Conservation (phyloP, 2,888 invertebrate species). For the Creontiades dilutus region DNA sequence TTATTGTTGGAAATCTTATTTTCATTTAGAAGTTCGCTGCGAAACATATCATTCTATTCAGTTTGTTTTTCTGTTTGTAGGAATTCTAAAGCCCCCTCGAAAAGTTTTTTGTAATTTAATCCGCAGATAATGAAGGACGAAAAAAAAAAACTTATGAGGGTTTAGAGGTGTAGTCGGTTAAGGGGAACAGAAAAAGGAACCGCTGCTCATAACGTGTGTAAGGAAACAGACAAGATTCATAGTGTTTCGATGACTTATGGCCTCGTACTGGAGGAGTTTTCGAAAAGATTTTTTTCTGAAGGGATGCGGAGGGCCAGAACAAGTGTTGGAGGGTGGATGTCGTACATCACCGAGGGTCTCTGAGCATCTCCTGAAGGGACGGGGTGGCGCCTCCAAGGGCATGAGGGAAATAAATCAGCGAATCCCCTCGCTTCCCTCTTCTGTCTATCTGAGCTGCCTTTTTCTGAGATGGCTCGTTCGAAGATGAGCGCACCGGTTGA, state of each 20-base stretch:
- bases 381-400: constrained; percentile 40
- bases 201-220: constrained; percentile 36
- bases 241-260: constrained; percentile 51
- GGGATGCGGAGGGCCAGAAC: constrained; percentile 13
- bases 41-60: too few species aligned
- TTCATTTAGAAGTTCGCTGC: too few species aligned
- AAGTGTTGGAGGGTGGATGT: constrained; percentile 53
- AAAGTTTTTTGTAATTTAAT: constrained; percentile 18
- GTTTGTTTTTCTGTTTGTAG: too few species aligned
- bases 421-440: background rate
- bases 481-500: background rate
- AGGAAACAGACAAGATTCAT: constrained; percentile 48
- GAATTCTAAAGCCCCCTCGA: too few species aligned
- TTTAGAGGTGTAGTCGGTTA: background rate
- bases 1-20: too few species aligned
- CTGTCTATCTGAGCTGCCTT: background rate
- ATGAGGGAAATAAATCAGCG: constrained; percentile 43
- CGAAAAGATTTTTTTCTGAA: background rate
- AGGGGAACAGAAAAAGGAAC: background rate
- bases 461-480: background rate
- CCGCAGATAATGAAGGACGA: background rate
- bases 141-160: constrained; percentile 12
- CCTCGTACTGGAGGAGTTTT: constrained; percentile 13
- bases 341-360: constrained; percentile 42
- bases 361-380: constrained; percentile 40